Evolutionary conservation across 2,113 vertebrate genomes (phyloP), one percentile per base, ranked within the genome.

Genomic region (Guaruba guarouba): DNA sequence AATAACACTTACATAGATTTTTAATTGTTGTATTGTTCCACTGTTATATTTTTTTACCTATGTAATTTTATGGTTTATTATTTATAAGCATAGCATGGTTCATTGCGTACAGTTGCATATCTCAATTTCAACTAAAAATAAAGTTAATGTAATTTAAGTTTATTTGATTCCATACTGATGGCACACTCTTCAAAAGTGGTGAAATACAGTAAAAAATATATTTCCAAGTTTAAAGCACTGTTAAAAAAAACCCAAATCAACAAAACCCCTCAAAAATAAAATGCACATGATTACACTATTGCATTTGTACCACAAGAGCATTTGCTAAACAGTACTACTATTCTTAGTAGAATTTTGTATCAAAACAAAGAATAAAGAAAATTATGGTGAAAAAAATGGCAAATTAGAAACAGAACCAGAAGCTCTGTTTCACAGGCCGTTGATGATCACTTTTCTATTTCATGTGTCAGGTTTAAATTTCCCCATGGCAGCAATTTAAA

Each of bases 401-500:
- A 96, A 96, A 89, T 71, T 96, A 64, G 59, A 97, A 96, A 92
- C 46, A 83, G 78, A 90, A 88, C 39, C 29, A 95, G 87, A 73
- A 71, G 7, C 69, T 94, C 75, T 90, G 62, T 87, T 94, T 96
- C 88, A 92, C 59, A 93, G 54, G 69, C 61, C 35, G 70, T 90
- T 96, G 89, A 92, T 97, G 95, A 98, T 95, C 93, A 86, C 71
- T 95, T 97, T 96, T 91, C 83, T 94, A 95, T 95, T 97, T 97
- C 97, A 97, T 96, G 80, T 94, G 83, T 95, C 88, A 95, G 79
- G 86, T 95, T 97, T 94, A 95, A 96, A 96, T 97, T 97, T 98
- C 97, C 93, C 84, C 79, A 39, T 89, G 66, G 96, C 79, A 97
- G 81, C 96, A 97, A 97, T 97, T 97, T 96, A 97, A 98, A 97